Evolutionary conservation across 2,113 vertebrate species (phyloP).

Genomic region (Lucifuga dentata): DNA sequence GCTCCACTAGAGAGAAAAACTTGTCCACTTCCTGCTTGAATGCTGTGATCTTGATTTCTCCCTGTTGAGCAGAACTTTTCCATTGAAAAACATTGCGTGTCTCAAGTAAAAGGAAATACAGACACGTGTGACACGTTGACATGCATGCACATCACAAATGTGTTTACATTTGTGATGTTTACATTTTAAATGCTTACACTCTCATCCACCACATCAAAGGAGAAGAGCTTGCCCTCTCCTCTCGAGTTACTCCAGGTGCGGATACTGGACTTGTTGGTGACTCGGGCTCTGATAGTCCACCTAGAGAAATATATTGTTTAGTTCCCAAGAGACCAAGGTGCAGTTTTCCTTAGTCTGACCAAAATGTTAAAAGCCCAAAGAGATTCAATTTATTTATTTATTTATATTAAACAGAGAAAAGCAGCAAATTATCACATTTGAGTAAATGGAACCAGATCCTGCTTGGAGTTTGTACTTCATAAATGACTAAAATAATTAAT

Average conservation of each 20-base stretch:
- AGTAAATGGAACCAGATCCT: no score
- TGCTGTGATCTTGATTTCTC: constrained; percentile 94
- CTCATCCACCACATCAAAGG: constrained; percentile 93
- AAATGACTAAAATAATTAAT: no score
- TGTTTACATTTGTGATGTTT: no score
- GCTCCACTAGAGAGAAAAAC: constrained; percentile 93
- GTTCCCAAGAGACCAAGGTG: no score
- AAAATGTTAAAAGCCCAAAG: no score
- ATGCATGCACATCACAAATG: constrained; percentile 9
- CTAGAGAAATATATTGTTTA: constrained; percentile 68
- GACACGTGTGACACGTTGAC: constrained; percentile 26
- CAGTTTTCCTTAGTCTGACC: no score
- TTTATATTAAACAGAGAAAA: no score
- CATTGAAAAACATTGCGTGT: constrained; percentile 26
- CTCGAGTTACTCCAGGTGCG: constrained; percentile 95
- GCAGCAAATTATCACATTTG: no score
- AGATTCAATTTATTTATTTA: no score
- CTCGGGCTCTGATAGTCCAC: constrained; percentile 94
- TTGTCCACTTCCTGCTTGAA: constrained; percentile 97
- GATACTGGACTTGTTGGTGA: constrained; percentile 92
- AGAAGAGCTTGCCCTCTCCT: constrained; percentile 96
- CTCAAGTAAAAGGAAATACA: constrained; percentile 9
- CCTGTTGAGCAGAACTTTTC: constrained; percentile 80
- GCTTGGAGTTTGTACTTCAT: no score
- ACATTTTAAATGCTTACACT: no score